phyloP scores from a whole-genome alignment of 2,888 invertebrate species.

The Altica lythri region DNA sequence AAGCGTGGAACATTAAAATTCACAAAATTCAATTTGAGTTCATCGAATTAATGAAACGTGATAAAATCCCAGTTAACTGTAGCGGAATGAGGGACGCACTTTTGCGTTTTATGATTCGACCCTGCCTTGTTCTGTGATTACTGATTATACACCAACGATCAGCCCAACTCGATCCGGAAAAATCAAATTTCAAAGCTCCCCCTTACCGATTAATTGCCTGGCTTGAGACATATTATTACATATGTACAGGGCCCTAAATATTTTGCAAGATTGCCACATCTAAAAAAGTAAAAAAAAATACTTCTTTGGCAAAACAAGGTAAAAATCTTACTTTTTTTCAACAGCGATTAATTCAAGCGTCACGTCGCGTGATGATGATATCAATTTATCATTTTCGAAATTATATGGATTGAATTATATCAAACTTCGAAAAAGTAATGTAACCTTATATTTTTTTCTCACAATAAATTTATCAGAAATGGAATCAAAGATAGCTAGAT shows the following conservation, averaged over 20 bases:
- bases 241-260: conserved; percentile 27
- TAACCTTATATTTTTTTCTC: too few species aligned
- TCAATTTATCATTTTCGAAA: too few species aligned
- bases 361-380: too few species aligned
- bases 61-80: conserved; percentile 50
- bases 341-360: too few species aligned
- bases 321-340: too few species aligned
- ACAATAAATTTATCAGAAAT: too few species aligned
- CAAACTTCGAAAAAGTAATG: too few species aligned
- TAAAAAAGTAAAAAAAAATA: neutral
- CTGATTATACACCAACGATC: conserved; percentile 49
- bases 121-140: conserved; percentile 45
- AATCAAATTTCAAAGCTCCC: conserved; percentile 56
- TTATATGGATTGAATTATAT: too few species aligned
- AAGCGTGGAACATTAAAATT: conserved; percentile 48
- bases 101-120: conserved; percentile 24
- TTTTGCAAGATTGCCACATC: conserved; percentile 4
- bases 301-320: too few species aligned
- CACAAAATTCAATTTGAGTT: conserved; percentile 52
- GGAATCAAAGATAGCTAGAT: too few species aligned
- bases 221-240: conserved; percentile 44
- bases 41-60: conserved; percentile 52
- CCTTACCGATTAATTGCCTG: conserved; percentile 52
- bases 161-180: conserved; percentile 51
- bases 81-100: conserved; percentile 48